Conservation (phyloP, 1,140 invertebrate species). For the Tribolium madens region DNA sequence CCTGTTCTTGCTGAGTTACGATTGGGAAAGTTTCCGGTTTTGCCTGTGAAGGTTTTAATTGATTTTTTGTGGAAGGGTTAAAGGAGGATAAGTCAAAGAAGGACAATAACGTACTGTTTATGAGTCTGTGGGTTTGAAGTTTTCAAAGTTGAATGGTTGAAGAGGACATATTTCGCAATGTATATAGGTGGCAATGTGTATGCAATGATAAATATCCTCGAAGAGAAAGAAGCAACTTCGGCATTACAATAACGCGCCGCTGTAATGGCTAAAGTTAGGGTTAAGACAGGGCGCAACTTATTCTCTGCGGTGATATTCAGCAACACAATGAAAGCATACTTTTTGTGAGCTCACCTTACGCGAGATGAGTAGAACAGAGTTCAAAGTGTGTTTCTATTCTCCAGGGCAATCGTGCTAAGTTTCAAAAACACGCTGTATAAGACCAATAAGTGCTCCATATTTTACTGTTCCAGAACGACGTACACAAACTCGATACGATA, state of each 20-base stretch:
- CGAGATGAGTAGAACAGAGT: constrained; percentile 49
- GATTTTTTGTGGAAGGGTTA: constrained; percentile 15
- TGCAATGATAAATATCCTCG: constrained; percentile 55
- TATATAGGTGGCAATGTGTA: constrained; percentile 49
- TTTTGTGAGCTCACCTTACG: constrained; percentile 56
- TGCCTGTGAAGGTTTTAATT: constrained; percentile 3
- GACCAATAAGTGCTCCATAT: constrained; percentile 36
- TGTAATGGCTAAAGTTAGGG: constrained; percentile 61
- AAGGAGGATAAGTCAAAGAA: constrained; percentile 23
- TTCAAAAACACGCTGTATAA: constrained; percentile 43
- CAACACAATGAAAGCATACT: constrained; percentile 57
- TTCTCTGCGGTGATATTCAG: constrained; percentile 59
- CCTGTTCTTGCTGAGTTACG: background rate
- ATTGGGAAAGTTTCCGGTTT: background rate
- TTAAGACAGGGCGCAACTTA: constrained; percentile 58
- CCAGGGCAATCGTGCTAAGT: constrained; percentile 48
- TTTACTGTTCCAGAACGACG: background rate
- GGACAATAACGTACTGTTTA: constrained; percentile 27
- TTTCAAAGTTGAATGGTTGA: constrained; percentile 42
- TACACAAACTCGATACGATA: constrained; percentile 7
- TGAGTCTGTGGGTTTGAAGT: constrained; percentile 12
- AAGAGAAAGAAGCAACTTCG: constrained; percentile 59
- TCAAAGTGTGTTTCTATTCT: constrained; percentile 58
- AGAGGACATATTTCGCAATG: constrained; percentile 47
- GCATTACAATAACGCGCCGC: constrained; percentile 60